Evolutionary conservation across 2,888 invertebrate genomes (phyloP), one percentile per base, ranked within the genome.

Genomic region (Lacanobia oleracea): DNA sequence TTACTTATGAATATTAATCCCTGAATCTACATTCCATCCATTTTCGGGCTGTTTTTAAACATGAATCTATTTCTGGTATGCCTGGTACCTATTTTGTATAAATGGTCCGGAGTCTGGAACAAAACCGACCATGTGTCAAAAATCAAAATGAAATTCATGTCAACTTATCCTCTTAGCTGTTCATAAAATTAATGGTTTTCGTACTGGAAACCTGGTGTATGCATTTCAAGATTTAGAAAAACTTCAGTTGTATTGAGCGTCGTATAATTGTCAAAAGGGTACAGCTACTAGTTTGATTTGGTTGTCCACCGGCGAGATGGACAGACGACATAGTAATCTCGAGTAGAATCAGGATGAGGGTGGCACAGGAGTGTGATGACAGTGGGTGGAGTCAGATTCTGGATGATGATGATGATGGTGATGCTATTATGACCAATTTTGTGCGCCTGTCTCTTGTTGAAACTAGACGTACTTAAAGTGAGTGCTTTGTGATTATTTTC

Each of bases 1-100:
- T 81, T 70, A 81, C 77, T 71, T 81, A 69, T 67, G 67, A 69
- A 81, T 81, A 76, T 81, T 80, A 79, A 69, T 79, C 57, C 75
- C 57, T 59, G 27, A 74, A 59, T 67, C 51, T 33, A 56, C 43
- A 67, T 72, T 67, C 50, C 27, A 65, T 66, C 50, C 27, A 65
- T 66, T 63, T 59, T 21, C 43, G 12, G 4, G 10, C 8, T 62
- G 21, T 33, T 76, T 40, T 75, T 57, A 2, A 6, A 40, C 5
- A 53, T 6, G 14, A 1, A 51, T 51, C 8, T 7, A 0, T 7
- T 48, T 18, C 48, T 48, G 48, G 18, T 48, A 48, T 48, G 18
- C 48, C 43, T n/a, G n/a, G n/a, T n/a, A n/a, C n/a, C n/a, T 43
- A 43, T 4, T 12, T 43, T 27, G 27, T 3, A 27, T 27, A 27